phyloP scores from a whole-genome alignment of 2,888 invertebrate genomes.

The Ochropleura plecta region DNA sequence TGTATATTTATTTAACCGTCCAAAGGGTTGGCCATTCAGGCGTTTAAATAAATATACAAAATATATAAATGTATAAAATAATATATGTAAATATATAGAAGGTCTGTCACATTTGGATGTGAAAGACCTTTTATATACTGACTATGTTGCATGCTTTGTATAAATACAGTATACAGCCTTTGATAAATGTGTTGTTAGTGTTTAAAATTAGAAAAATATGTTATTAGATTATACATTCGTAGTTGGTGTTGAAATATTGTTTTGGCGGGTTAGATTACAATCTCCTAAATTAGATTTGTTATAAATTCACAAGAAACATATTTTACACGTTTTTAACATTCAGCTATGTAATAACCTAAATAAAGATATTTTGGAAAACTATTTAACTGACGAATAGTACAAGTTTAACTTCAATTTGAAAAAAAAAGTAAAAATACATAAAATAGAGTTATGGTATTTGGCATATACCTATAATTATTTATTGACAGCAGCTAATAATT shows the following conservation, averaged over 20 bases:
- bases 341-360: background rate
- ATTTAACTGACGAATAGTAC: background rate
- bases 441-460: background rate
- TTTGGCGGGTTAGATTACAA: slow-evolving; percentile 2
- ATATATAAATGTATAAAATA: too few relatives aligned
- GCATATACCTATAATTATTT: background rate
- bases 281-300: slow-evolving; percentile 6
- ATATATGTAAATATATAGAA: too few relatives aligned
- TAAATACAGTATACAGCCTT: background rate
- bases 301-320: slow-evolving; percentile 9
- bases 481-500: background rate
- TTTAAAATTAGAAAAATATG: background rate
- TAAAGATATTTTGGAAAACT: background rate
- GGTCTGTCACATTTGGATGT: too few relatives aligned
- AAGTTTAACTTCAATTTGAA: background rate
- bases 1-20: too few relatives aligned
- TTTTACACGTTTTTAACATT: background rate
- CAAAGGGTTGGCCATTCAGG: too few relatives aligned
- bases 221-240: too few relatives aligned
- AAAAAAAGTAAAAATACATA: background rate
- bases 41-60: too few relatives aligned
- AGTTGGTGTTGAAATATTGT: background rate
- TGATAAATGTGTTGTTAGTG: background rate
- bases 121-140: too few relatives aligned
- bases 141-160: too few relatives aligned